Conservation (phyloP, 2,797 vertebrate species). For the Lithobates sylvaticus region DNA sequence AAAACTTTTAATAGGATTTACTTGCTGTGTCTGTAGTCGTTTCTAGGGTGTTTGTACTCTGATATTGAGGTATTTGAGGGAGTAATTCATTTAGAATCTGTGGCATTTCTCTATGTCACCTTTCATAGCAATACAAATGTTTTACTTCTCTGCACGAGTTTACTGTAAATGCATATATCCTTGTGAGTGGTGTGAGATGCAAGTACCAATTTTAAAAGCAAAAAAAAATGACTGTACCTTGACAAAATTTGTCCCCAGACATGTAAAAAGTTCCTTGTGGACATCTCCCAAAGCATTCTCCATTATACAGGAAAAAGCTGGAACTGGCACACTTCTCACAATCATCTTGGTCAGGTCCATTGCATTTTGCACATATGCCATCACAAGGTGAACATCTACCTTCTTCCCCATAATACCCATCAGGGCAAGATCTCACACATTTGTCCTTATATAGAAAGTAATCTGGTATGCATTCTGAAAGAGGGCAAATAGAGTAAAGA, state of each 20-base stretch:
- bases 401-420: constrained; percentile 74
- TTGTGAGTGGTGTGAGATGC: not conserved
- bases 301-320: constrained; percentile 72
- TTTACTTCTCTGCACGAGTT: too few relatives aligned
- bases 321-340: constrained; percentile 75
- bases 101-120: too few relatives aligned
- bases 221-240: constrained; percentile 73
- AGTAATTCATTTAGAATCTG: too few relatives aligned
- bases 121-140: too few relatives aligned
- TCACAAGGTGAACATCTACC: constrained; percentile 82
- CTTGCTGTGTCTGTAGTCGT: too few relatives aligned
- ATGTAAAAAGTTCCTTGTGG: constrained; percentile 78
- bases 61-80: too few relatives aligned
- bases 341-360: constrained; percentile 78
- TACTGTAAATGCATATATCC: too few relatives aligned
- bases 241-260: constrained; percentile 73
- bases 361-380: constrained; percentile 78
- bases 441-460: constrained; percentile 77
- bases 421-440: constrained; percentile 82
- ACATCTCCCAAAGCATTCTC: constrained; percentile 80
- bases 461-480: constrained; percentile 77
- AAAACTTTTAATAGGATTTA: too few relatives aligned
- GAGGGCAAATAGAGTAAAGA: not conserved
- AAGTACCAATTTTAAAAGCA: not conserved
- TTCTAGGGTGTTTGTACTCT: too few relatives aligned